Evolutionary conservation across 2,113 vertebrate species (phyloP), one percentile per base, ranked within the genome.

Genomic region (Deroptyus accipitrinus): DNA sequence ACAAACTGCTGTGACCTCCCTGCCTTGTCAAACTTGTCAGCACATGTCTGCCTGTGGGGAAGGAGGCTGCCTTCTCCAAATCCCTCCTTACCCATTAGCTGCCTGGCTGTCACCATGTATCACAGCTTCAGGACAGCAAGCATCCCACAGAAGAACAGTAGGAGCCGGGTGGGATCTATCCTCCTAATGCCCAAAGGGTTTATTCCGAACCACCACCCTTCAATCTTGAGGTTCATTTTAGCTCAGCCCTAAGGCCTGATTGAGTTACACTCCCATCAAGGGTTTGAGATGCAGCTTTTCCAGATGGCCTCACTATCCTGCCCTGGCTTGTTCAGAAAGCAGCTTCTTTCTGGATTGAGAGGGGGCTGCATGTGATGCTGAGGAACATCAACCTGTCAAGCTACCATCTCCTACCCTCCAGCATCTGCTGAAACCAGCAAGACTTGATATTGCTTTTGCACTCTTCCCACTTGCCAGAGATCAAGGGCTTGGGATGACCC

Each of bases 1-100:
- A 49, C 70, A 62, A 37, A 67, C 28, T 62, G 63, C 44, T 62
- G 83, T 80, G 87, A 88, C 89, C 83, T 54, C 73, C 33, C 46
- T 44, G 70, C 79, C 87, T 73, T 55, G 81, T 88, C 92, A 67
- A 25, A 83, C 61, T 48, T 86, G 81, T 73, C 85, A 83, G 81
- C 77, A 59, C 39, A 2, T 31, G 42, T n/a, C 69, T 79, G 61
- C 46, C 84, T 31, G 13, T 3, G 33, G 44, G 66, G 73, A 86
- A 52, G 12, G 49, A 61, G 27, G 17, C 16, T 48, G 59, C 0
- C 1, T 35, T 72, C 64, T 73, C 75, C 31, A 3, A 13, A 16
- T 67, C 48, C 4, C 37, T 74, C 76, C 67, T 57, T n/a, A 39
- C 24, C 54, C 31, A 17, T 30, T 44, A 37, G 10, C 41, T 62